Evolutionary conservation across 2,888 invertebrate genomes (phyloP), one percentile per base, ranked within the genome.

Genomic region (Drosophila paramelanica): DNA sequence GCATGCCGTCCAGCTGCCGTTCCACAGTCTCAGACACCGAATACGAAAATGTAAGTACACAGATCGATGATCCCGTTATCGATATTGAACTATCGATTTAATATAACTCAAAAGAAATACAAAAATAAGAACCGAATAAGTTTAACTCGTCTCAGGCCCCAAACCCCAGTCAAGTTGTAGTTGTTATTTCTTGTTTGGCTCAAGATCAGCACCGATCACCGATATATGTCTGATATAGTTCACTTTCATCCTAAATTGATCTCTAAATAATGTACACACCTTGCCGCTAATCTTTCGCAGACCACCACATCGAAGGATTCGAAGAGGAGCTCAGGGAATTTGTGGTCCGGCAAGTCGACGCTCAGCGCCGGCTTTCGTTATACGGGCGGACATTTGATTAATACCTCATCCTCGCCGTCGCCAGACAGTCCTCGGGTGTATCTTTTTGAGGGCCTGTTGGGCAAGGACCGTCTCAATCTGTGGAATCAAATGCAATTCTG

Each of bases 401-500:
- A 96, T 73, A 96, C 96, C 13, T 96, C 96, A 4, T 95, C 96
- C 0, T 95, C 97, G n/a, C 92, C 92, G 10, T 98, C 97, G 59
- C 98, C 98, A 0, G 98, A 98, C 78, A 95, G 96, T 25, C 95
- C 96, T 1, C 94, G 98, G 73, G 97, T 97, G 0, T 99, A 99
- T 91, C 93, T 99, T 8, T 99, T 97, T 91, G 98, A 99, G 93
- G 98, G 98, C 89, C 93, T 95, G 56, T 92, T 95, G 76, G 95
- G 95, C 89, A 94, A 93, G 67, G 92, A 92, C 80, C 88, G 98
- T 77, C 96, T 97, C 2, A 94, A 95, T 60, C 93, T 99, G 33
- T 99, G 99, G 99, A 99, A 99, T 93, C 98, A 99, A 93, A 98
- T 98, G 97, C 98, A 98, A 90, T 99, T 99, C 93, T 99, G 99